Base-by-base conservation (phyloP, 2,113 vertebrate species). In the Pelobates fuscus region DNA sequence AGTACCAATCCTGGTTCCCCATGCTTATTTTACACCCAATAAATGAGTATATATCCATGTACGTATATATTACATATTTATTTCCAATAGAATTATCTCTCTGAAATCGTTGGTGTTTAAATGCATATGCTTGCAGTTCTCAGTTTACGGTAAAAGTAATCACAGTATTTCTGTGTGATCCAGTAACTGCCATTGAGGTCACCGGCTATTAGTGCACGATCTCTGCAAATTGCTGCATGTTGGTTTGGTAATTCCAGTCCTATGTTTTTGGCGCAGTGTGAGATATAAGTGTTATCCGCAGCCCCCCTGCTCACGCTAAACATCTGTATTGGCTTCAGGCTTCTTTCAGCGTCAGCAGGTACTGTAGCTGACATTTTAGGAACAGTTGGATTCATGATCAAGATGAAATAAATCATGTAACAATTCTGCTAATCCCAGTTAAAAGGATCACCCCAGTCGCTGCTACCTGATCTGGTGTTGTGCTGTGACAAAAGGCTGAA, bases 321-420 rank as follows among this genome's bases (percentile, higher is more conserved):
- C 72, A 76, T 76, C 64, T 67, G 49, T 74, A 49, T 76, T 54
- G 44, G 52, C 55, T 67, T 5, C 63, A 59, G 52, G 37, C 72
- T 59, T 65, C 66, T 76, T 67, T 67, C 54, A 60, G 58, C 20
- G 72, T 46, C 72, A 67, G 72, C 72, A 76, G 72, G 63, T 60
- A 59, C 49, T 43, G 24, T 27, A 32, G 52, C 30, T 76, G 72
- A 76, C 72, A 76, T 76, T 76, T 67, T 76, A 52, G 43, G 11
- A 72, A 52, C 70, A 71, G 69, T 61, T 71, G 70, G 70, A 70
- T 37, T 54, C n/a, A 54, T 63, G 70, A 63, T 27, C 59, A 37
- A 72, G 72, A 67, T 46, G 63, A 67, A 67, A 59, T 67, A 76
- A 43, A 46, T 32, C 25, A 67, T 52, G 58, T 54, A 60, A 67